phyloP scores from a whole-genome alignment of 2,888 invertebrate species.

The Junonia oenone region DNA sequence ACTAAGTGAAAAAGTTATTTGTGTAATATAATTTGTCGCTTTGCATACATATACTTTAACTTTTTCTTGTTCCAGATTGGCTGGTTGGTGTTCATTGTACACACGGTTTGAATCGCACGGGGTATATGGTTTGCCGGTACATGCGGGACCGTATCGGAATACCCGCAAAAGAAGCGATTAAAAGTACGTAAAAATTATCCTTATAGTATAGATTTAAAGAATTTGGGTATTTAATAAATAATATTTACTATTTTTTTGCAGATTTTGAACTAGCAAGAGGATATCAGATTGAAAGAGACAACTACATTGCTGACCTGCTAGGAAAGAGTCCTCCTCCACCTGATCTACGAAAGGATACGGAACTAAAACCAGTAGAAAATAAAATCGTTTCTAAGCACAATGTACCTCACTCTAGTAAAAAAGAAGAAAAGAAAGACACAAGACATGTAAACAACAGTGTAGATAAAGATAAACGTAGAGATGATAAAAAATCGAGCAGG shows the following conservation, averaged over 20 bases:
- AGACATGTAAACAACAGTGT: background rate
- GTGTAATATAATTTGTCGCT: background rate
- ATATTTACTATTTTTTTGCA: conserved; percentile 49
- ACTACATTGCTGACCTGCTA: conserved; percentile 71
- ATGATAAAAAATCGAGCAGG: background rate
- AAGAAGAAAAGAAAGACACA: conserved; percentile 1
- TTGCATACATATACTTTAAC: background rate
- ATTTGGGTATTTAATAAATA: background rate
- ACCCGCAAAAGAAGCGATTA: conserved; percentile 76
- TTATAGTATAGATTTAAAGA: background rate
- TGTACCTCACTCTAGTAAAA: conserved; percentile 29
- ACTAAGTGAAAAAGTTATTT: background rate
- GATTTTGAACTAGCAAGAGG: conserved; percentile 83
- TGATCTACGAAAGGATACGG: conserved; percentile 40
- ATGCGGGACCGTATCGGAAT: conserved; percentile 82
- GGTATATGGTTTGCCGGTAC: conserved; percentile 87
- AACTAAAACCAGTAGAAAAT: conserved; percentile 23
- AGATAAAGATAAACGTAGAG: background rate
- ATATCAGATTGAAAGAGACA: conserved; percentile 82
- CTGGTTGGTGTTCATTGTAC: conserved; percentile 90
- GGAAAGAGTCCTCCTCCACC: conserved; percentile 42
- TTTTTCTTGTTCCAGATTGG: conserved; percentile 79
- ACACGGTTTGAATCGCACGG: conserved; percentile 89
- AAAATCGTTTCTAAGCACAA: conserved; percentile 23
- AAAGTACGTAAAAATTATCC: conserved; percentile 64